These are phyloP conservation scores for Rhynchophorus ferrugineus DNA, from an alignment of 1,140 invertebrate genomes.

Conservation along the genomic window DNA sequence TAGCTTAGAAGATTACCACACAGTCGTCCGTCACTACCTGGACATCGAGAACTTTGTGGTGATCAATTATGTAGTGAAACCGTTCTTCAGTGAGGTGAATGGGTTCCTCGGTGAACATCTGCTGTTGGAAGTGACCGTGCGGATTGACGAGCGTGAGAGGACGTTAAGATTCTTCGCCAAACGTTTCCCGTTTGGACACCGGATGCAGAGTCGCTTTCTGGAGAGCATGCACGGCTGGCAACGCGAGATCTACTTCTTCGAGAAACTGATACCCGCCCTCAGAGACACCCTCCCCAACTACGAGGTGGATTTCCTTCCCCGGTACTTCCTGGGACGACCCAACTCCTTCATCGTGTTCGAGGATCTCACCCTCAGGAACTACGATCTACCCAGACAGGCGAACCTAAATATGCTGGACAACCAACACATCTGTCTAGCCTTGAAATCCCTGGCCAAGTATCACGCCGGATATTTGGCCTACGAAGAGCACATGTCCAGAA, in stretches of 20 bases:
- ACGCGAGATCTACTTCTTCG: constrained; percentile 45
- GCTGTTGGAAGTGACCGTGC: constrained; percentile 26
- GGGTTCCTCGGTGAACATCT: constrained; percentile 48
- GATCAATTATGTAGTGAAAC: constrained; percentile 3
- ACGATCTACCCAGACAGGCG: constrained; percentile 32
- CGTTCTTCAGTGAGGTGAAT: constrained; percentile 34
- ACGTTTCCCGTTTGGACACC: constrained; percentile 40
- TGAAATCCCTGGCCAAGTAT: constrained; percentile 47
- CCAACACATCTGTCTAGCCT: constrained; percentile 43
- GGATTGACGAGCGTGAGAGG: constrained; percentile 9
- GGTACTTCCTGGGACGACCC: constrained; percentile 40
- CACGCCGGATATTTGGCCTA: constrained; percentile 49
- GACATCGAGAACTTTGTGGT: constrained; percentile 9
- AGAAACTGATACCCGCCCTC: constrained; percentile 40
- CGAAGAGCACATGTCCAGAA: constrained; percentile 41
- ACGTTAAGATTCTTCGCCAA: constrained; percentile 46
- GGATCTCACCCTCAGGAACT: constrained; percentile 40
- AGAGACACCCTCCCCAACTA: constrained; percentile 9
- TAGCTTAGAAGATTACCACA: neutral
- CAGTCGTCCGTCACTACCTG: constrained; percentile 12
- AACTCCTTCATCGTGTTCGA: constrained; percentile 44
- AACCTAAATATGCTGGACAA: constrained; percentile 40
- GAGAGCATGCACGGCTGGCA: constrained; percentile 44
- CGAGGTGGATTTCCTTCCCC: constrained; percentile 36
- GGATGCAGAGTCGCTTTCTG: constrained; percentile 40